Conservation (phyloP, 2,888 invertebrate species). For the Baronia brevicornis region DNA sequence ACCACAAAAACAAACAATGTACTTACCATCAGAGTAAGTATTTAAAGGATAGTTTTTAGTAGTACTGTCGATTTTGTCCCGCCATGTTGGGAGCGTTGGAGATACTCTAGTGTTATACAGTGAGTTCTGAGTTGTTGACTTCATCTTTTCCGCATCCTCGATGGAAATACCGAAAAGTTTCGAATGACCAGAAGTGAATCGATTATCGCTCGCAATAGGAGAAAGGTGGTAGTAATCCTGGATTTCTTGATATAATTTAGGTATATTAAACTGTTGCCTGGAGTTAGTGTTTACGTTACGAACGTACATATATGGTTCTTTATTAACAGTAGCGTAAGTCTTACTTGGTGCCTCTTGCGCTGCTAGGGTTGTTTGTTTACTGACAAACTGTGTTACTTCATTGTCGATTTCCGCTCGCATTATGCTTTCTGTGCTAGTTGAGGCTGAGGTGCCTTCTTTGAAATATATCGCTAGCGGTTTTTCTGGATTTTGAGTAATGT, state of each 20-base stretch:
- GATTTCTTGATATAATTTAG: slow-evolving; percentile 31
- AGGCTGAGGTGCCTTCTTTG: slow-evolving; percentile 39
- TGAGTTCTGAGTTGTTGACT: slow-evolving; percentile 66
- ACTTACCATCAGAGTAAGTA: slow-evolving; percentile 60
- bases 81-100: slow-evolving; percentile 77
- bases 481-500: slow-evolving; percentile 64
- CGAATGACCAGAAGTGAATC: slow-evolving; percentile 78
- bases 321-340: slow-evolving; percentile 24
- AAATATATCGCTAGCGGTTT: slow-evolving; percentile 61
- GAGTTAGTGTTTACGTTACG: slow-evolving; percentile 17
- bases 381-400: slow-evolving; percentile 39
- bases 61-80: slow-evolving; percentile 53
- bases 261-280: slow-evolving; percentile 24
- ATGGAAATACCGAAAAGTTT: slow-evolving; percentile 78
- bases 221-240: slow-evolving; percentile 35
- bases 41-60: slow-evolving; percentile 62
- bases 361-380: slow-evolving; percentile 34
- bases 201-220: slow-evolving; percentile 30
- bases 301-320: slow-evolving; percentile 23
- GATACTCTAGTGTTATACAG: slow-evolving; percentile 74
- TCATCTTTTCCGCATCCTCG: slow-evolving; percentile 74
- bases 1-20: slow-evolving; percentile 5
- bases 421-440: slow-evolving; percentile 33
- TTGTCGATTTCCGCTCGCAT: slow-evolving; percentile 46
- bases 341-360: slow-evolving; percentile 25